Percentiles rank a stretch among this genome's conserved stretches.
phyloP scores from a whole-genome alignment of 2,888 invertebrate species.

The Galerucella nymphaeae region DNA sequence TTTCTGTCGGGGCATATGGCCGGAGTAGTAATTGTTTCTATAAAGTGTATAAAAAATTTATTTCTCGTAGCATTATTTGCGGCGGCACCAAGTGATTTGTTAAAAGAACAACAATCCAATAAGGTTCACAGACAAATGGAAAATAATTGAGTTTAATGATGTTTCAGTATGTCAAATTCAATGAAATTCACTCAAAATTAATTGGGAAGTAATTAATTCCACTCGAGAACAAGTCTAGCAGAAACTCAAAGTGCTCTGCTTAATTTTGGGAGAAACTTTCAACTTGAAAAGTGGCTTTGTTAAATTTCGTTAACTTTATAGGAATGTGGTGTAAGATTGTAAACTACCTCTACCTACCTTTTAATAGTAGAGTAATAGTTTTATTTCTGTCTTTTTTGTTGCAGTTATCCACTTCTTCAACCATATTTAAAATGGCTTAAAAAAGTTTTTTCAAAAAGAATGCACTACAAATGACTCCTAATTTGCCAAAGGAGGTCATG shows the following conservation, averaged over 20 bases:
- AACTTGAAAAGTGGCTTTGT: background rate
- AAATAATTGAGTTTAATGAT: too few species aligned
- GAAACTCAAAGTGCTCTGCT: background rate
- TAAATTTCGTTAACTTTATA: background rate
- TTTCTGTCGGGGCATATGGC: too few species aligned
- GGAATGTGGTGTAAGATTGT: background rate
- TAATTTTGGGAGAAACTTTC: background rate
- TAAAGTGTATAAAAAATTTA: too few species aligned
- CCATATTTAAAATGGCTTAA: background rate
- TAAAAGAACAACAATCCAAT: too few species aligned
- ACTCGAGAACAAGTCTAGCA: background rate
- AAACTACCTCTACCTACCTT: too few species aligned
- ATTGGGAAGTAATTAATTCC: background rate
- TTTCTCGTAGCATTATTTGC: too few species aligned
- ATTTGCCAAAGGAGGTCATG: constrained; percentile 51
- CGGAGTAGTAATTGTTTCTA: too few species aligned
- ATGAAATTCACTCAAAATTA: background rate
- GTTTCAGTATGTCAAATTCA: background rate
- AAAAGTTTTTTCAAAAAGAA: constrained; percentile 17
- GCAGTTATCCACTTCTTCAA: background rate
- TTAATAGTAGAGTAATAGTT: too few species aligned
- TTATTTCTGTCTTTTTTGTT: background rate
- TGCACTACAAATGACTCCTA: constrained; percentile 46
- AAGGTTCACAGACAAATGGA: too few species aligned
- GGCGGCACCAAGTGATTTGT: too few species aligned